Percentiles rank a stretch among this genome's conserved stretches.
phyloP scores from a whole-genome alignment of 2,888 invertebrate genomes.

The Pyrrhia umbra region DNA sequence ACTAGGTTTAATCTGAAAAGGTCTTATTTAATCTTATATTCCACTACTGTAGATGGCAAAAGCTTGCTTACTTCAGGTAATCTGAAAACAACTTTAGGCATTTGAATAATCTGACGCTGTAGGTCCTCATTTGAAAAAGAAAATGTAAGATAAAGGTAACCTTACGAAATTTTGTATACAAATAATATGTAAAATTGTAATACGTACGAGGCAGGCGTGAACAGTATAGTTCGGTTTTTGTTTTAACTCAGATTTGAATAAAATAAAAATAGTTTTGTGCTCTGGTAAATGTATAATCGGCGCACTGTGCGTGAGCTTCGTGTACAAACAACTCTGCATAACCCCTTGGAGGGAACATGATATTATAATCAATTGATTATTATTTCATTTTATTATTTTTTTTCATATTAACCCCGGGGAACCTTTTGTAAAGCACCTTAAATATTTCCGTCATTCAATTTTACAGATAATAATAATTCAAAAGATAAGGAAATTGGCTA shows the following conservation, averaged over 20 bases:
- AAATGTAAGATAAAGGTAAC: conserved; percentile 8
- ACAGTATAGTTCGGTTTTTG: conserved; percentile 6
- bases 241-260: conserved; percentile 10
- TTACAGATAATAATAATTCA: conserved; percentile 4
- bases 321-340: no score
- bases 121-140: conserved; percentile 14
- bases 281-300: not conserved
- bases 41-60: conserved; percentile 4
- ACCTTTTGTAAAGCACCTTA: conserved; percentile 21
- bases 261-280: conserved; percentile 18
- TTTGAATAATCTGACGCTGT: conserved; percentile 34
- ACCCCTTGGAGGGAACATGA: no score
- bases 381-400: no score
- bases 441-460: not conserved
- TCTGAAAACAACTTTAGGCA: conserved; percentile 23
- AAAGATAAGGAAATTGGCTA: not conserved
- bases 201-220: not conserved
- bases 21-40: not conserved
- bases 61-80: conserved; percentile 19
- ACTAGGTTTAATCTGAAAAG: not conserved
- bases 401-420: no score
- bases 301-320: no score
- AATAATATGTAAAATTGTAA: conserved; percentile 21
- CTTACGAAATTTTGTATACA: not conserved
- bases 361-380: no score